Evolutionary conservation across 1,140 invertebrate species (phyloP), one percentile per base, ranked within the genome.

Genomic region (Caenorhabditis latens): DNA sequence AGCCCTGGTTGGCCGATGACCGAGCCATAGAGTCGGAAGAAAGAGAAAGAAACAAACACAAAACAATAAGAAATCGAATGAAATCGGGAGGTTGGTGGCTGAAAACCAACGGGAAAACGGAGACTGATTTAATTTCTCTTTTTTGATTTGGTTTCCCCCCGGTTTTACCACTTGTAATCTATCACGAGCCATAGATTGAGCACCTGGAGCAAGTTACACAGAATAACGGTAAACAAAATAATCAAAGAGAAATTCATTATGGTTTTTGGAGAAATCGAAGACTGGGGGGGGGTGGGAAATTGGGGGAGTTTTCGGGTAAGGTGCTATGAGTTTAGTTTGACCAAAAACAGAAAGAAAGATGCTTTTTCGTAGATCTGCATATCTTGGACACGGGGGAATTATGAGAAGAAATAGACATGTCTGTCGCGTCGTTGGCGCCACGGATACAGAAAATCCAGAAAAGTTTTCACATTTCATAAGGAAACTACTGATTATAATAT

Each of bases 41-140:
- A 79, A 53, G 53, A 79, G 53, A 21, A 48, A 75, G 71, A 79
- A 79, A 79, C 71, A 79, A 79, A 79, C 65, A 71, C 40, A 71
- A 46, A 71, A 50, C 71, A 79, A 79, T 79, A 79, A 79, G 71
- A 79, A 79, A 79, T 79, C 46, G 71, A 79, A 79, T 79, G 21
- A 79, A 79, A 79, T 50, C 8, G 61, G 71, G 71, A 79, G 71
- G 46, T 50, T 50, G 6, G 42, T 43, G 42, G 16, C 65, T 71
- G 65, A n/a, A 71, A 58, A 58, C 16, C 16, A 58, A 58, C 19
- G n/a, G 57, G n/a, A n/a, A 63, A 32, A 24, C 11, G 32, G 61
- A 32, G 11, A 63, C 6, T 63, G 21, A 63, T 63, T 63, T 13
- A 63, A 63, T 63, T 63, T 63, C 14, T 13, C 11, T 63, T 63